Conservation (phyloP, 2,888 invertebrate genomes). For the Mythimna albipuncta region DNA sequence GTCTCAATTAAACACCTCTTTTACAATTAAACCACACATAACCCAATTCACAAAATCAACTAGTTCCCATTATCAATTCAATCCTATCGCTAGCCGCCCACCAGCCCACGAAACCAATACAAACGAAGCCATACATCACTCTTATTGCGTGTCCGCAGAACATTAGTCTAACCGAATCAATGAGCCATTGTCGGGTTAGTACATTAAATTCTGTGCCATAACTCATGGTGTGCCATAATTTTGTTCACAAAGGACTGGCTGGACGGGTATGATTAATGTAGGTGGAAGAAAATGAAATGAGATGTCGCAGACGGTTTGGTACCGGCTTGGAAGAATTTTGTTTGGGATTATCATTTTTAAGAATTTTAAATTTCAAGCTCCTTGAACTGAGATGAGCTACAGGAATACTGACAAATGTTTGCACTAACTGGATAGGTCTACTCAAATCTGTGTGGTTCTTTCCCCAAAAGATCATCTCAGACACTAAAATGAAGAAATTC, state of each 20-base stretch:
- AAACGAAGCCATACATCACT: conserved; percentile 64
- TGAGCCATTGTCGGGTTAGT: conserved; percentile 75
- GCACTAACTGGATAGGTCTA: no score
- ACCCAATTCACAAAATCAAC: conserved; percentile 22
- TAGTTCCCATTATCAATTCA: conserved; percentile 30
- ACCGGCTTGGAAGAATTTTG: conserved; percentile 9
- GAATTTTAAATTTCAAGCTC: no score
- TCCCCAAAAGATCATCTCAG: no score
- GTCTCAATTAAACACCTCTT: not conserved
- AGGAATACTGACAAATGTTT: no score
- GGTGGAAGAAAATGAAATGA: conserved; percentile 74
- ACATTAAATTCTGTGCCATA: conserved; percentile 80
- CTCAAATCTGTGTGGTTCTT: no score
- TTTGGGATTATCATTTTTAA: conserved; percentile 1
- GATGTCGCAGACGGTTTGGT: conserved; percentile 55
- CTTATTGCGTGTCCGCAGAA: conserved; percentile 70
- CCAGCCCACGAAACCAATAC: conserved; percentile 41
- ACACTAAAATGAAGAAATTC: no score
- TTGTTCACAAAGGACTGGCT: conserved; percentile 80
- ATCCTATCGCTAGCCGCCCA: conserved; percentile 27
- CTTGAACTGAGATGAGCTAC: no score
- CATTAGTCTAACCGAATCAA: conserved; percentile 81
- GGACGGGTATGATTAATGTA: conserved; percentile 79
- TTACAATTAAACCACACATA: not conserved
- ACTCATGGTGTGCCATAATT: conserved; percentile 78